A percentile compares a stretch with the other conserved stretches of the same genome.
These are phyloP conservation scores for Magallana ariakensis DNA, from an alignment of 1,140 invertebrate genomes.

Conservation along the genomic window DNA sequence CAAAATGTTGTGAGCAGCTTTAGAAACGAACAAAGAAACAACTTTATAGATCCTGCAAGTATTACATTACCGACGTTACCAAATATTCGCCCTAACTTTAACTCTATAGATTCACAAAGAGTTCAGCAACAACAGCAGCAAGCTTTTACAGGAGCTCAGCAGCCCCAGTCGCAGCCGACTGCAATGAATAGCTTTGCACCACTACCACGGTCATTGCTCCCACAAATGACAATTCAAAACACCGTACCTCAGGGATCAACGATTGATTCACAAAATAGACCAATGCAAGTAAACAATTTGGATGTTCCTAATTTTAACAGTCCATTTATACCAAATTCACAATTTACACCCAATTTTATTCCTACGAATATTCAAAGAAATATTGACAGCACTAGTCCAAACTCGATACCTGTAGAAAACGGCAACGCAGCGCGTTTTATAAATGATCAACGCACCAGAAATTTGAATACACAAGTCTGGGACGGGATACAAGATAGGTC, in stretches of 20 bases:
- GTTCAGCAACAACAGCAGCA: background rate
- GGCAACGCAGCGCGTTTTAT: background rate
- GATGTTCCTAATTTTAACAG: background rate
- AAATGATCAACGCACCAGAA: background rate
- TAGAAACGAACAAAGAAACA: background rate
- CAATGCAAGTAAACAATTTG: background rate
- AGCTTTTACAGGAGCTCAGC: background rate
- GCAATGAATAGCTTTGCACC: background rate
- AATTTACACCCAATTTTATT: background rate
- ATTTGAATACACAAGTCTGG: slow-evolving; percentile 3
- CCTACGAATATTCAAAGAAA: background rate
- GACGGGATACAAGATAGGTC: background rate
- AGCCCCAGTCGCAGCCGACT: background rate
- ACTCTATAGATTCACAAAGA: background rate
- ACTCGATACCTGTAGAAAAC: background rate
- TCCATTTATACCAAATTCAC: background rate
- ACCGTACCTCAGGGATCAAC: background rate
- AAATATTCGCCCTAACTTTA: background rate
- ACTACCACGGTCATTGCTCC: background rate
- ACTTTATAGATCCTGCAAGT: background rate
- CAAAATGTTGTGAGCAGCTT: background rate
- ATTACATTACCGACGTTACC: background rate
- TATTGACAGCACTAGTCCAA: background rate
- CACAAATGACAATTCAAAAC: background rate
- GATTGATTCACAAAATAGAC: background rate